Conservation (phyloP, 2,797 vertebrate genomes). For the Trichosurus vulpecula region DNA sequence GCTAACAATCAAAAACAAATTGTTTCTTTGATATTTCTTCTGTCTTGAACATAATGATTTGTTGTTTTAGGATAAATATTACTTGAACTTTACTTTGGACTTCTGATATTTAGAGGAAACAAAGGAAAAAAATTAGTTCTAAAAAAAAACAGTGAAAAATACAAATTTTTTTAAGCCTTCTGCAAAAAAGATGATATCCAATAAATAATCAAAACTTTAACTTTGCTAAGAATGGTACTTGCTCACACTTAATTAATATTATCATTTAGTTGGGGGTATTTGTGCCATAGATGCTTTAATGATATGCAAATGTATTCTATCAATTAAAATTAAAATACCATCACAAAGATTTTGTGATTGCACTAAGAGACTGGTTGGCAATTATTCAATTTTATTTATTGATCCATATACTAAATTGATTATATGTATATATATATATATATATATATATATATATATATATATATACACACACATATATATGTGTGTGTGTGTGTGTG, state of each 20-base stretch:
- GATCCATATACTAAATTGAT: neutral
- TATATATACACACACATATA: no score
- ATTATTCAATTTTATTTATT: conserved; percentile 4
- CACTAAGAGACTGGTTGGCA: neutral
- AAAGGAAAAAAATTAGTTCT: conserved; percentile 20
- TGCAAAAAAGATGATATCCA: neutral
- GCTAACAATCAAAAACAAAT: conserved; percentile 8
- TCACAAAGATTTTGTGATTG: conserved; percentile 8
- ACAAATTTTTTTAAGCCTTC: neutral
- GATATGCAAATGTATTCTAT: conserved; percentile 1
- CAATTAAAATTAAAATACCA: conserved; percentile 23
- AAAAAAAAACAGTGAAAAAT: conserved; percentile 16
- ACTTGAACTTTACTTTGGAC: conserved; percentile 28
- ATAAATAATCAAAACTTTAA: conserved; percentile 39
- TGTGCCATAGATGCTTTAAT: conserved; percentile 25
- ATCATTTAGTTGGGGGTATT: conserved; percentile 55
- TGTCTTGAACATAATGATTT: conserved; percentile 12
- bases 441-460: no score
- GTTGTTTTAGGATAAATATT: conserved; percentile 43
- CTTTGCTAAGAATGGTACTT: conserved; percentile 22
- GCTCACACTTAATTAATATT: conserved; percentile 47
- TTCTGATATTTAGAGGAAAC: neutral
- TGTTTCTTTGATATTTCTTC: conserved; percentile 2
- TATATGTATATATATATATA: no score
- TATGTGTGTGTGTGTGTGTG: no score